A percentile compares a stretch with the other conserved stretches of the same genome.
Evolutionary conservation across 2,113 vertebrate genomes (phyloP).

Genomic region (Engraulis encrasicolus): DNA sequence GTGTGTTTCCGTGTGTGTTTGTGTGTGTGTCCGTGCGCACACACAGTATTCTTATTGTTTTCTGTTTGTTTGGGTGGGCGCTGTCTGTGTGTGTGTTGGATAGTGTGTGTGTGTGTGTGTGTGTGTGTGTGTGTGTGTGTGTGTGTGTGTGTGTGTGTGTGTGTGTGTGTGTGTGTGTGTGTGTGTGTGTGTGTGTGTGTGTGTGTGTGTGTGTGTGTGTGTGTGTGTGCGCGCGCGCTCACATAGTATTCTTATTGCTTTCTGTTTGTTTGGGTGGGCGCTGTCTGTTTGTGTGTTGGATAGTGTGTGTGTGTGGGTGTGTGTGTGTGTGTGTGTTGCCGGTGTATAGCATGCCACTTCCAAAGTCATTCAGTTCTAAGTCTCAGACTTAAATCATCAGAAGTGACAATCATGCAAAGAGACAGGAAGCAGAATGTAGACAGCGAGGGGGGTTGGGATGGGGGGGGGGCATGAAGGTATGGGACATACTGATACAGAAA

Average conservation of each 20-base stretch:
- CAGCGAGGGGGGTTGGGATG: too few species aligned
- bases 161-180: conserved; percentile 15
- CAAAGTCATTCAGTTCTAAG: background rate
- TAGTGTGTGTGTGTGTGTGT: background rate
- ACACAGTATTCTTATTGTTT: background rate
- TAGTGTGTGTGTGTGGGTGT: background rate
- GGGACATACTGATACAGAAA: background rate
- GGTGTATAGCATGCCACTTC: too few species aligned
- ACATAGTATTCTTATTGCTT: too few species aligned
- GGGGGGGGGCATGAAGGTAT: too few species aligned
- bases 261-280: background rate
- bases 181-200: conserved; percentile 8
- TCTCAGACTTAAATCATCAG: background rate
- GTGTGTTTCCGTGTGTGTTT: background rate
- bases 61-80: background rate
- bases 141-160: background rate
- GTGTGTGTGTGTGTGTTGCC: background rate
- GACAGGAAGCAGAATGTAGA: background rate
- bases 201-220: too few species aligned
- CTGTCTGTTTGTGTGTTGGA: background rate
- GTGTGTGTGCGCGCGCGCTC: too few species aligned
- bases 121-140: background rate
- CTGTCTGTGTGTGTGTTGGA: background rate
- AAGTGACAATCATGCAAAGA: background rate
- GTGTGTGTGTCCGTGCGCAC: conserved; percentile 5